A percentile compares a stretch with the other conserved stretches of the same genome.
These are phyloP conservation scores for Clinocottus analis DNA, from an alignment of 2,113 vertebrate species.

Conservation along the genomic window DNA sequence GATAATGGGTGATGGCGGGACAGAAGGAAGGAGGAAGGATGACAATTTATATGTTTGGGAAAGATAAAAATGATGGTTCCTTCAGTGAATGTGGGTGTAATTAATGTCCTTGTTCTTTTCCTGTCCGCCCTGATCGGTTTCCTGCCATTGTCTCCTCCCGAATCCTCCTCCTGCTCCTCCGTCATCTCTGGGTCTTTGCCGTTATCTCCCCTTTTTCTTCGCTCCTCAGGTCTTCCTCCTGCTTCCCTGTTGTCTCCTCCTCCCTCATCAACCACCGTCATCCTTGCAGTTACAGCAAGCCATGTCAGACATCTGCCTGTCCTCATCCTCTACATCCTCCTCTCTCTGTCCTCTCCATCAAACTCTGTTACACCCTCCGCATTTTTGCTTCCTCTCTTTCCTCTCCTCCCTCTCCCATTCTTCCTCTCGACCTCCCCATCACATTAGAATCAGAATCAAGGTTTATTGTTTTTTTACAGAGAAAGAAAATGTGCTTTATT, in stretches of 20 bases:
- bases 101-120: conserved; percentile 41
- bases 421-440: not conserved
- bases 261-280: not conserved
- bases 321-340: not conserved
- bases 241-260: not conserved
- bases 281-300: not conserved
- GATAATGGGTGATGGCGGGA: conserved; percentile 41
- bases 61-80: conserved; percentile 25
- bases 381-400: not conserved
- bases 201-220: not conserved
- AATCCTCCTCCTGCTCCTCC: conserved; percentile 4
- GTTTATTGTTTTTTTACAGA: not conserved
- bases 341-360: not conserved
- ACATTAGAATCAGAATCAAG: not conserved
- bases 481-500: not conserved
- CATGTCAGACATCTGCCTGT: not conserved
- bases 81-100: conserved; percentile 35
- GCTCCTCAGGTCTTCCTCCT: conserved; percentile 24
- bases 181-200: conserved; percentile 23
- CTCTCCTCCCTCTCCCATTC: not conserved
- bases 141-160: conserved; percentile 17
- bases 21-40: conserved; percentile 29
- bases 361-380: not conserved
- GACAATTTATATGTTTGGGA: conserved; percentile 61
- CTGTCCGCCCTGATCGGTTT: conserved; percentile 15